Conservation (phyloP, 92 coral and sea anemone genomes). For the Galaxea fascicularis region DNA sequence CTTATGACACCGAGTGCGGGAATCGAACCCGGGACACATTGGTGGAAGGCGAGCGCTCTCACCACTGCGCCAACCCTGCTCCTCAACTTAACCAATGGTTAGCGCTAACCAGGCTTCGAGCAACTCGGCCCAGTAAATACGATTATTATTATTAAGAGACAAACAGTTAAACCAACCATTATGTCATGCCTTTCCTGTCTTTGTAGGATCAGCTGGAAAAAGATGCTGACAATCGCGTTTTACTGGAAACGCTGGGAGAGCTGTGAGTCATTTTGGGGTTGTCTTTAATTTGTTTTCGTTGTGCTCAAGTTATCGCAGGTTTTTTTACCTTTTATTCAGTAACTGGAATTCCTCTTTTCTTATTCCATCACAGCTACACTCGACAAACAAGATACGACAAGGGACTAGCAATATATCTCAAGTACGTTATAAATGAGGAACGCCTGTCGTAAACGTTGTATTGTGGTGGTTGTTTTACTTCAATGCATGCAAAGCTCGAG, state of each 20-base stretch:
- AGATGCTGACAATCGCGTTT: slow-evolving; percentile 78
- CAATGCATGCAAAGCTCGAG: too few relatives aligned
- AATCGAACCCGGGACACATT: too few relatives aligned
- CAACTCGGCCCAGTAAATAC: too few relatives aligned
- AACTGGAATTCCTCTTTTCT: neutral
- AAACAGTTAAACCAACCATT: neutral
- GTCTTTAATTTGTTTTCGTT: neutral
- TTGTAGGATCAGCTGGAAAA: slow-evolving; percentile 84
- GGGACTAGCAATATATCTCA: slow-evolving; percentile 90
- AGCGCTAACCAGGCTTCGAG: too few relatives aligned
- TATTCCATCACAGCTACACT: slow-evolving; percentile 74
- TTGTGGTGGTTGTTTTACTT: too few relatives aligned
- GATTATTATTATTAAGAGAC: slow-evolving; percentile 9
- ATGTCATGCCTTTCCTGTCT: neutral
- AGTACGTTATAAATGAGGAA: slow-evolving; percentile 61
- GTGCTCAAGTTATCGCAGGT: neutral
- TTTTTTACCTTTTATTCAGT: neutral
- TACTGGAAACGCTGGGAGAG: slow-evolving; percentile 92
- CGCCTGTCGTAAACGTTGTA: neutral
- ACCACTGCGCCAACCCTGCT: too few relatives aligned
- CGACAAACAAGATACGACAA: slow-evolving; percentile 89
- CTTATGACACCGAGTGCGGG: too few relatives aligned
- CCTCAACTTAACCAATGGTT: too few relatives aligned
- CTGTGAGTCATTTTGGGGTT: slow-evolving; percentile 66
- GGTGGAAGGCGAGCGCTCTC: too few relatives aligned